A percentile compares a stretch with the other conserved stretches of the same genome.
Conservation (phyloP, 2,113 vertebrate species). For the Gila orcuttii region DNA sequence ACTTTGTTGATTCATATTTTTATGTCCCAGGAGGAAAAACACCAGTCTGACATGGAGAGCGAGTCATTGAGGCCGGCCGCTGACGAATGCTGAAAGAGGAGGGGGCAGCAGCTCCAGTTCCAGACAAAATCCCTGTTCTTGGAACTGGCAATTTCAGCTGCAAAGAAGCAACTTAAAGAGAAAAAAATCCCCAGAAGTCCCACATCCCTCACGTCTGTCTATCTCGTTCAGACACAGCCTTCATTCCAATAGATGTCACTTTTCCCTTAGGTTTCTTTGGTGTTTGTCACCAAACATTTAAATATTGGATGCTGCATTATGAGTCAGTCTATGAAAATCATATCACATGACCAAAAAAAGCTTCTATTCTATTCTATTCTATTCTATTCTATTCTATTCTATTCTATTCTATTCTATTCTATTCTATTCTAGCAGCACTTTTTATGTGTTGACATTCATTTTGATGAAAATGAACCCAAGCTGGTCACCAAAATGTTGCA, state of each 20-base stretch:
- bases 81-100: conserved; percentile 58
- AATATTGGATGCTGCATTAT: background rate
- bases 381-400: background rate
- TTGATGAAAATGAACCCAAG: too few relatives aligned
- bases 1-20: conserved; percentile 48
- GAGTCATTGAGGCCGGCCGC: conserved; percentile 44
- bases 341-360: background rate
- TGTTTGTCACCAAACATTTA: background rate
- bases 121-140: conserved; percentile 53
- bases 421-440: background rate
- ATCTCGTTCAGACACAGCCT: background rate
- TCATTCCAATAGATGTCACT: background rate
- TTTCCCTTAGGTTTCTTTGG: conserved; percentile 1
- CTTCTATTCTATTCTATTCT: background rate
- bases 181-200: background rate
- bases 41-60: conserved; percentile 57
- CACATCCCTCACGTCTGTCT: background rate
- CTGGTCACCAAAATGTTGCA: too few relatives aligned
- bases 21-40: conserved; percentile 51
- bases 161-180: background rate
- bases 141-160: conserved; percentile 47
- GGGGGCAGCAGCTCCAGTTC: conserved; percentile 6
- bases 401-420: background rate
- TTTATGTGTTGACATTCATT: background rate
- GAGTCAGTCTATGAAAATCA: background rate